These are phyloP conservation scores for Microdon myrmicae DNA, from an alignment of 2,888 invertebrate species.

Conservation along the genomic window DNA sequence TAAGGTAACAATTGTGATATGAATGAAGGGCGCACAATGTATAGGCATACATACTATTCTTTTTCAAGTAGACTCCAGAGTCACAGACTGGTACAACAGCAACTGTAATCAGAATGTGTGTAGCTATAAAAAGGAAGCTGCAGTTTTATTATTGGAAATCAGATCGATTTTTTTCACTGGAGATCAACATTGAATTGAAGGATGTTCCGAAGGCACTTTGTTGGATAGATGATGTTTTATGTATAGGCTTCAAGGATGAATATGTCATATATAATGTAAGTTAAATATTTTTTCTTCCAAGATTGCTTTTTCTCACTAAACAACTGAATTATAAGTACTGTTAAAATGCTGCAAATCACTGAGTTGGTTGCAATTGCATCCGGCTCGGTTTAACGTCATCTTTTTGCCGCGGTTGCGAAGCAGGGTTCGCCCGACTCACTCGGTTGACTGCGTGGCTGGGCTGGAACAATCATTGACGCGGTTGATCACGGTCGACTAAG, in stretches of 20 bases:
- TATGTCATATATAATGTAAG: conserved; percentile 81
- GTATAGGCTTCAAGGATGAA: conserved; percentile 87
- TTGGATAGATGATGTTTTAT: conserved; percentile 86
- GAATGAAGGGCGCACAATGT: not conserved
- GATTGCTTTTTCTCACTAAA: not conserved
- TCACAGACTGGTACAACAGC: conserved; percentile 78
- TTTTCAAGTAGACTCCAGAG: conserved; percentile 64
- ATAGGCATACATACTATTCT: too few species aligned
- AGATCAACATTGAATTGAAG: conserved; percentile 79
- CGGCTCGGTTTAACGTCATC: too few species aligned
- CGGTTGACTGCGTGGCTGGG: too few species aligned
- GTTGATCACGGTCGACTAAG: too few species aligned
- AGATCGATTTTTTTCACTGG: conserved; percentile 75
- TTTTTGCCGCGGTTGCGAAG: too few species aligned
- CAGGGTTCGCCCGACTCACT: too few species aligned
- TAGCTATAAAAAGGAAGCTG: conserved; percentile 85
- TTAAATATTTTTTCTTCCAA: conserved; percentile 21
- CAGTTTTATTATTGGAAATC: conserved; percentile 92
- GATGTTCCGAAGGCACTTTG: conserved; percentile 84
- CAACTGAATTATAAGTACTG: not conserved
- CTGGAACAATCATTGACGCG: too few species aligned
- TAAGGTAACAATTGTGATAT: conserved; percentile 62
- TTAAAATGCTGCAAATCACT: not conserved
- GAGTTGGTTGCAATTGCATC: not conserved
- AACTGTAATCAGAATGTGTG: conserved; percentile 84